Conservation (phyloP, 2,888 invertebrate genomes). For the Thera obeliscata region DNA sequence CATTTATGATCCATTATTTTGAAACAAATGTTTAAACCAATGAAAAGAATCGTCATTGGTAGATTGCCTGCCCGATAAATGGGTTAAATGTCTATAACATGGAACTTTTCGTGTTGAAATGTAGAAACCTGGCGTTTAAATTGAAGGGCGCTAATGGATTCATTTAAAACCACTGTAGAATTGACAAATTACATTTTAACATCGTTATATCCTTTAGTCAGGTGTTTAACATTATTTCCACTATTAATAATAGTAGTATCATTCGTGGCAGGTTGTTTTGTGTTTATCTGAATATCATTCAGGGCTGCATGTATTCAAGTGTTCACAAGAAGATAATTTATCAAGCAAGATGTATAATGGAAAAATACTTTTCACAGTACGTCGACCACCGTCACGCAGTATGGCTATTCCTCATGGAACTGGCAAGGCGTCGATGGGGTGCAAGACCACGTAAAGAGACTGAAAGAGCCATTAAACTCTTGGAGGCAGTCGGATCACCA, state of each 20-base stretch:
- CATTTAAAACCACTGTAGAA: constrained; percentile 36
- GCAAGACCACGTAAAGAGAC: constrained; percentile 64
- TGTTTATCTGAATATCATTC: no score
- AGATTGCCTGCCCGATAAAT: constrained; percentile 59
- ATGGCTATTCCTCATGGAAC: constrained; percentile 89
- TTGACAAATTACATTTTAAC: constrained; percentile 24
- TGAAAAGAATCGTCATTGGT: constrained; percentile 55
- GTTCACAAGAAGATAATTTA: no score
- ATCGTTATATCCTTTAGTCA: constrained; percentile 15
- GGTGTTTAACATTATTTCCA: not conserved
- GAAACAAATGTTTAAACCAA: constrained; percentile 47
- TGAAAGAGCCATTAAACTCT: constrained; percentile 58
- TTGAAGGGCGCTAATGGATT: constrained; percentile 41
- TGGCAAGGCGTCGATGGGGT: constrained; percentile 86
- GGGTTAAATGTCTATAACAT: constrained; percentile 39
- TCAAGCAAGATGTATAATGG: not conserved
- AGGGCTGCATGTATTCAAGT: no score
- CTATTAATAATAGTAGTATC: not conserved
- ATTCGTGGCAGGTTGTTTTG: no score
- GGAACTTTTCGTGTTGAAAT: constrained; percentile 46
- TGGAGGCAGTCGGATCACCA: constrained; percentile 62
- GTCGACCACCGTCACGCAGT: constrained; percentile 66
- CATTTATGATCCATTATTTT: constrained; percentile 70
- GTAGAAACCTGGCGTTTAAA: constrained; percentile 37
- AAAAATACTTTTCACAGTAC: constrained; percentile 51